These are phyloP conservation scores for Vesta saturnalis DNA, from an alignment of 2,888 invertebrate species.

Conservation along the genomic window DNA sequence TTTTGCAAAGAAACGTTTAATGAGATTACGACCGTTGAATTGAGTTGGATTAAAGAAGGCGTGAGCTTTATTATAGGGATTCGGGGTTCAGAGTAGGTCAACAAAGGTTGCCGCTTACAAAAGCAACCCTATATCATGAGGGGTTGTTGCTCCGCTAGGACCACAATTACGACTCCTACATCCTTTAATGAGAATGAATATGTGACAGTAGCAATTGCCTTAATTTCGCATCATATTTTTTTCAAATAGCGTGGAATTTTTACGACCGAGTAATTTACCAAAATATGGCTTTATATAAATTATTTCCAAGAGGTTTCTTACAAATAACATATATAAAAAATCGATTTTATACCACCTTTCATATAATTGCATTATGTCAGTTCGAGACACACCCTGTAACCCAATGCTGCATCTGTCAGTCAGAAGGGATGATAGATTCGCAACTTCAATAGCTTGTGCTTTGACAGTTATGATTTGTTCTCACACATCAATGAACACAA, in stretches of 20 bases:
- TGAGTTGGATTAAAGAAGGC: conserved; percentile 48
- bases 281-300: not conserved
- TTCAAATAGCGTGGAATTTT: not conserved
- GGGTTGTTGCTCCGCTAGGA: conserved; percentile 26
- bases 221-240: conserved; percentile 16
- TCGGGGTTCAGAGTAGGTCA: conserved; percentile 31
- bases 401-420: conserved; percentile 31
- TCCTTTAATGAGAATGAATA: conserved; percentile 35
- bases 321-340: conserved; percentile 15
- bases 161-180: conserved; percentile 30
- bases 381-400: conserved; percentile 22
- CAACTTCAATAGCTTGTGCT: conserved; percentile 42
- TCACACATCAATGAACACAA: conserved; percentile 37
- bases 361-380: conserved; percentile 21
- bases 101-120: conserved; percentile 37
- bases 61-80: conserved; percentile 32
- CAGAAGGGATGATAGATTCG: conserved; percentile 20
- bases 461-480: conserved; percentile 48
- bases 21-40: conserved; percentile 50
- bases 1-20: conserved; percentile 48
- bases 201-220: conserved; percentile 28
- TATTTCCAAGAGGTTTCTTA: not conserved
- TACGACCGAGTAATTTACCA: not conserved
- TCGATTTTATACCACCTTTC: conserved; percentile 17
- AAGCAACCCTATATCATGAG: conserved; percentile 19